A percentile compares a stretch with the other conserved stretches of the same genome.
Evolutionary conservation across 2,888 invertebrate species (phyloP).

Genomic region (Ryuthela nishihirai): DNA sequence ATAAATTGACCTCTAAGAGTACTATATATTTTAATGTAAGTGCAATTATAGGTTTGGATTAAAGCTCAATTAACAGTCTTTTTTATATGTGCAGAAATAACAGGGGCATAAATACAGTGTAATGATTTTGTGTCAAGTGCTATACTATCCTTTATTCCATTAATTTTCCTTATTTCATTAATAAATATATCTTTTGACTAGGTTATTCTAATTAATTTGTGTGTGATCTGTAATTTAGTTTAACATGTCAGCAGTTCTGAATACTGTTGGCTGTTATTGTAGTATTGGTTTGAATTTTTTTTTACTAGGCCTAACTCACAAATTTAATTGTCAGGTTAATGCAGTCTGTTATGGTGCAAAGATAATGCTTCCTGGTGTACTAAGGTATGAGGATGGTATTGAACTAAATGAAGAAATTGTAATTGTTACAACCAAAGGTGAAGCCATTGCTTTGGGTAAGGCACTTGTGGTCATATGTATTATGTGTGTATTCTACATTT

Average conservation of each 20-base stretch:
- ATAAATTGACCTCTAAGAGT: too few species aligned
- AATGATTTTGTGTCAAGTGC: too few species aligned
- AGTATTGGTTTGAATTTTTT: neutral
- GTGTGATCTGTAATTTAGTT: neutral
- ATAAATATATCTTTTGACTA: too few species aligned
- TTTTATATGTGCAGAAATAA: too few species aligned
- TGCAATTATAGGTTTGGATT: too few species aligned
- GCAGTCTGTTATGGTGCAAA: constrained; percentile 99
- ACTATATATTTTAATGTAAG: too few species aligned
- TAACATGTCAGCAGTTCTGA: neutral
- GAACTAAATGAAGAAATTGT: constrained; percentile 97
- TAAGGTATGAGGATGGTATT: constrained; percentile 95
- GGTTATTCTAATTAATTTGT: neutral
- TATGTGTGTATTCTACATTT: too few species aligned
- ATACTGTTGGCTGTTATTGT: neutral
- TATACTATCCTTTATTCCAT: too few species aligned
- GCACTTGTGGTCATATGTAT: neutral
- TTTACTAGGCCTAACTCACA: too few species aligned
- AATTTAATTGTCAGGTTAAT: constrained; percentile 70
- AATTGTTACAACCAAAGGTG: constrained; percentile 94
- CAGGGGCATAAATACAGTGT: too few species aligned
- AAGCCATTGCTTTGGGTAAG: constrained; percentile 72
- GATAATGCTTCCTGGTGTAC: constrained; percentile 90
- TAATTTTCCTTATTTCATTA: too few species aligned
- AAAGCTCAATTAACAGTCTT: too few species aligned